Evolutionary conservation across 2,797 vertebrate species (phyloP), one percentile per base, ranked within the genome.

Genomic region (Cygnus olor): DNA sequence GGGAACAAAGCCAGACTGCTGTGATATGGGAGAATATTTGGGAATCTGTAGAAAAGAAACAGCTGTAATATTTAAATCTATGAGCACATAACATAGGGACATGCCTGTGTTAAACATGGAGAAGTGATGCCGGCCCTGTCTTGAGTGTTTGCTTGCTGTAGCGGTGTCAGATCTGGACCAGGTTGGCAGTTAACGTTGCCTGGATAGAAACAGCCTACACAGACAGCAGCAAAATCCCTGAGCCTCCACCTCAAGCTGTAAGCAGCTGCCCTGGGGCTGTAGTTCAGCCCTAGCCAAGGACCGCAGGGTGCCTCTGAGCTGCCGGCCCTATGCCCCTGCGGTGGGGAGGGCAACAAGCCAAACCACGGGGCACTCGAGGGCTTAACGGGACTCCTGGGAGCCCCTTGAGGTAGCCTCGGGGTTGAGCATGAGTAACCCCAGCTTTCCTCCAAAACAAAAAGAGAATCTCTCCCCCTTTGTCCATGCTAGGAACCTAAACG

Each of bases 181-280:
- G 0, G 1, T 1, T 58, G 79, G 30, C 36, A 45, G 25, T 15
- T 63, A 24, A 38, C 4, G 3, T 34, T 65, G 18, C 40, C 36
- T 58, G 20, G 20, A 12, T 6, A 74, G 57, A 64, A 84, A 56
- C 1, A 60, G n/a, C 22, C 9, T 28, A 27, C 24, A 40, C 7
- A 45, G 51, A 36, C 8, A 38, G 32, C 42, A 61, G 68, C 15
- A 68, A 21, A 28, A 11, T 8, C 28, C 38, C 57, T 17, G 15
- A 83, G 34, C 11, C 20, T 60, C 40, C 79, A 12, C 17, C n/a
- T 71, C 65, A 73, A 36, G 44, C 77, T 49, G 61, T 32, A 54
- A 4, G 2, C 17, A 11, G 16, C 65, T 42, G 11, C 27, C 1
- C 1, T 1, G 2, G 21, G 7, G 6, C 10, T 32, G 51, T 22